Percentiles rank a stretch among this genome's conserved stretches.
Evolutionary conservation across 2,113 vertebrate species (phyloP).

Genomic region (Daphoenositta chrysoptera): DNA sequence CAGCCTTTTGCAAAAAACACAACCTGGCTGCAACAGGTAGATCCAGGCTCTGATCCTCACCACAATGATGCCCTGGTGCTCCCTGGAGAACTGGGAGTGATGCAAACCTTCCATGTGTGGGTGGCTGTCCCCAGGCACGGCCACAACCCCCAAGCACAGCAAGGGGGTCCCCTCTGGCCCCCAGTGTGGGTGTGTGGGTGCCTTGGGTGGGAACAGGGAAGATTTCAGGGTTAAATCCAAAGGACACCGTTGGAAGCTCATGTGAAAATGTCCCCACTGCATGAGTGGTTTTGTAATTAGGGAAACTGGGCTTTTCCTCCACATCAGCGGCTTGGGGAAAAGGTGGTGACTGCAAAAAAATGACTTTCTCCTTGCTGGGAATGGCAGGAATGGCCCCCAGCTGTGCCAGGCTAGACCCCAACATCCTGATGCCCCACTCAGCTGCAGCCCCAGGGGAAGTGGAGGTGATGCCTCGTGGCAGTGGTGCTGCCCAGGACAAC

Average conservation of each 20-base stretch:
- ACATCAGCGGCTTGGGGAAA: neutral
- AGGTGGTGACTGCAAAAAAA: neutral
- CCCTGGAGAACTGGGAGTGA: neutral
- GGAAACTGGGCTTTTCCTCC: neutral
- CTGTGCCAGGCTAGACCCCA: neutral
- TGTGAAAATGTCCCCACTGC: neutral
- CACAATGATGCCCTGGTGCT: neutral
- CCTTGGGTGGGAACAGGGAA: rapidly evolving
- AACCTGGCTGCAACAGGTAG: neutral
- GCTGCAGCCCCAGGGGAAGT: neutral
- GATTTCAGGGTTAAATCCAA: neutral
- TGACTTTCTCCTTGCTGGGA: neutral
- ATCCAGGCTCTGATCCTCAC: neutral
- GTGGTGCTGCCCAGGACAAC: neutral
- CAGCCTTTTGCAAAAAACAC: neutral
- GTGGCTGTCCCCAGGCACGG: neutral
- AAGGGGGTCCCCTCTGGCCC: neutral
- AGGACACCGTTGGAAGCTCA: rapidly evolving
- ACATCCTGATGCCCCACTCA: rapidly evolving
- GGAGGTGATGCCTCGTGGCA: neutral
- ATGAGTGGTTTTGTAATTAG: neutral
- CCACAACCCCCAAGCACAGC: neutral
- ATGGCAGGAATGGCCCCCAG: neutral
- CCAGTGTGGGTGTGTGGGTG: rapidly evolving
- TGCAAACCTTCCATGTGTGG: rapidly evolving